phyloP scores from a whole-genome alignment of 1,140 invertebrate species.

The Pseudobourletiella spinata region DNA sequence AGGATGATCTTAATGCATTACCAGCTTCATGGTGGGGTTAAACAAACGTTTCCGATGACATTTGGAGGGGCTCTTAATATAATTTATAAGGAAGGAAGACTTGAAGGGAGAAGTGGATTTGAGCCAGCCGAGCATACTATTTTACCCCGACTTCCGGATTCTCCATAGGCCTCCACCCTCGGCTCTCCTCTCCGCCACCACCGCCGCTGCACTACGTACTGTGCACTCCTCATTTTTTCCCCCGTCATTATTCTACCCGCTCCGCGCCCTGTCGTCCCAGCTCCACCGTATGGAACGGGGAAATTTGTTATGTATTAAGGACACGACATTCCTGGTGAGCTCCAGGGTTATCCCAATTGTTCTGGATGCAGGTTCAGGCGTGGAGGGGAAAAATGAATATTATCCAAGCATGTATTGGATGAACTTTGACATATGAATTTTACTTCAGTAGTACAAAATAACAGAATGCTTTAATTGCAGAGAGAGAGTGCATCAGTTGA shows the following conservation, averaged over 20 bases:
- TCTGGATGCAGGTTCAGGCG: too few species aligned
- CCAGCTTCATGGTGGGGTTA: background rate
- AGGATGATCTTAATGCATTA: background rate
- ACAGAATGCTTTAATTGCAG: too few species aligned
- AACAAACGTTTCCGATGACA: slow-evolving; percentile 5
- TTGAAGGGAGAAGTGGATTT: background rate
- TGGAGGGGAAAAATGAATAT: too few species aligned
- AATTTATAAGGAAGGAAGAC: background rate
- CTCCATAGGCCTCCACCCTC: background rate
- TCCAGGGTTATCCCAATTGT: too few species aligned
- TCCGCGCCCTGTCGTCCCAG: background rate
- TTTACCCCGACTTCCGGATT: background rate
- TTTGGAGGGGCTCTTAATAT: background rate
- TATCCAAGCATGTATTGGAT: too few species aligned
- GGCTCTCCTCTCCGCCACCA: too few species aligned
- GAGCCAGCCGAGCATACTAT: background rate
- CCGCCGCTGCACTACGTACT: background rate
- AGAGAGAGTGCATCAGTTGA: too few species aligned
- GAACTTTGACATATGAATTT: too few species aligned
- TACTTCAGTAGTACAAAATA: too few species aligned
- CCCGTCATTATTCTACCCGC: background rate
- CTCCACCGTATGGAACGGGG: background rate
- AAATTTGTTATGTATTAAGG: too few species aligned
- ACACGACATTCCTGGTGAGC: too few species aligned
- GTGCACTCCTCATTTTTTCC: too few species aligned